Base-by-base conservation (phyloP, 2,888 invertebrate genomes). In the Rhyacophila evoluta region DNA sequence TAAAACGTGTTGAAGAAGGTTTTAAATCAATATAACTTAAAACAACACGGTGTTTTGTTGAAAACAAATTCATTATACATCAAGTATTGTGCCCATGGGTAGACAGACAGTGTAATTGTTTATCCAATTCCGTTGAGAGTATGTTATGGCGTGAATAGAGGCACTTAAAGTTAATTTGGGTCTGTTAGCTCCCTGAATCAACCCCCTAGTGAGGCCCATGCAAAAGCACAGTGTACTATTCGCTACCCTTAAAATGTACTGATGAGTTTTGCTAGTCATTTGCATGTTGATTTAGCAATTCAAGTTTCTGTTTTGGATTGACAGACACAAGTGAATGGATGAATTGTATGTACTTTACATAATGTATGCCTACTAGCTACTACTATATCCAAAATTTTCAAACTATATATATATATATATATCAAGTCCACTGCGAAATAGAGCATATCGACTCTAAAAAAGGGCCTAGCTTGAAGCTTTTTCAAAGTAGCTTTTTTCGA, bases 281-380 rank as follows among this genome's bases (percentile, higher is more conserved):
- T 80, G 78, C 80, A 80, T 80, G 80, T 80, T 80, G 78, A 80
- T 80, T 80, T 71, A 75, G 75, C 80, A 80, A 78, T 80, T 80
- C 75, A 80, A 75, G 76, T 75, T 72, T 70, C 39, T 33, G 74
- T 69, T 77, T 72, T 41, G 39, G 71, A 74, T 72, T 71, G 55
- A 55, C 74, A 55, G 55, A 1, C 10, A 25, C 6, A 55, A 55
- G 55, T 55, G 55, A 19, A 55, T 55, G 19, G 8, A 55, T 25
- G 10, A 1, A 19, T 25, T 55, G 25, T 8, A 55, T 33, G 6
- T 33, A 33, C n/a, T n/a, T n/a, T n/a, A n/a, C n/a, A n/a, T n/a
- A n/a, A n/a, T n/a, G n/a, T n/a, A n/a, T n/a, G n/a, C n/a, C n/a
- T n/a, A n/a, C n/a, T n/a, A n/a, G n/a, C n/a, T n/a, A n/a, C n/a